Conservation (phyloP, 1,140 invertebrate genomes). For the Sinella curviseta region DNA sequence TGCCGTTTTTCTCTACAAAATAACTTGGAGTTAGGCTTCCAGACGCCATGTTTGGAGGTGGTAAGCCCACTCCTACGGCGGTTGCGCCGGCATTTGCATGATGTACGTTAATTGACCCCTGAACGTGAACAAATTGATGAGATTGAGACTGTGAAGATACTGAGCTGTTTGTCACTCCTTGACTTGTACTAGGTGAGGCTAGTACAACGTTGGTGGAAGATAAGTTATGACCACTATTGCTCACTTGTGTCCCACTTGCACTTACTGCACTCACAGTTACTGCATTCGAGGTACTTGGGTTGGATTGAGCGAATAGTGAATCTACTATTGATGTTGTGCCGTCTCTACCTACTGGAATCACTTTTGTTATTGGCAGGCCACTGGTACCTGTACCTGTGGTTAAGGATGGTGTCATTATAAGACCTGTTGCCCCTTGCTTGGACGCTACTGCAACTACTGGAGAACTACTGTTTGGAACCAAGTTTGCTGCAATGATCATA, state of each 20-base stretch:
- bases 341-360: slow-evolving; percentile 21
- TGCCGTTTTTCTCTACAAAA: slow-evolving; percentile 40
- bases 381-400: slow-evolving; percentile 23
- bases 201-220: slow-evolving; percentile 34
- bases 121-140: slow-evolving; percentile 47
- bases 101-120: slow-evolving; percentile 38
- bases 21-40: slow-evolving; percentile 37
- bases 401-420: slow-evolving; percentile 44
- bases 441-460: slow-evolving; percentile 46
- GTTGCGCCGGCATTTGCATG: not conserved
- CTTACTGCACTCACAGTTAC: slow-evolving; percentile 25
- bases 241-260: slow-evolving; percentile 20
- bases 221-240: slow-evolving; percentile 16
- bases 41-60: slow-evolving; percentile 16
- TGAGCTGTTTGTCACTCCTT: slow-evolving; percentile 5
- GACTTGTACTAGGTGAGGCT: slow-evolving; percentile 23
- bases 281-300: slow-evolving; percentile 14
- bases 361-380: slow-evolving; percentile 35
- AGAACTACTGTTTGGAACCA: slow-evolving; percentile 24
- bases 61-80: slow-evolving; percentile 15
- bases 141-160: not conserved
- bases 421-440: slow-evolving; percentile 32
- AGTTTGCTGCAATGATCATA: not conserved
- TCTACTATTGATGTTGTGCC: not conserved
- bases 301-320: slow-evolving; percentile 7